Evolutionary conservation across 1,140 invertebrate genomes (phyloP), one percentile per base, ranked within the genome.

Genomic region (Heliconius hermathena): DNA sequence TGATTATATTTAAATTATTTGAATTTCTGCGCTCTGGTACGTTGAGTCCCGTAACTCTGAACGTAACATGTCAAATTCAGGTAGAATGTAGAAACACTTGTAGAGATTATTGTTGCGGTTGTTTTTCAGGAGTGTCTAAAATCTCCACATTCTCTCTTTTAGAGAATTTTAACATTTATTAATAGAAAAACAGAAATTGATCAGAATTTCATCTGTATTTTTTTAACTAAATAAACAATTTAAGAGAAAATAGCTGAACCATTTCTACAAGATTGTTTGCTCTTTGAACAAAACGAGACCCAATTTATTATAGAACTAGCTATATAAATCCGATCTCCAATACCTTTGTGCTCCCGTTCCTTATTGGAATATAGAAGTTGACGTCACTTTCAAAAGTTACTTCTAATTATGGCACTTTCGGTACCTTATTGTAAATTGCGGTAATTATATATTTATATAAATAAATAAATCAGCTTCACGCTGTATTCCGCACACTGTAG

Each of bases 211-310:
- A 9, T 9, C 6, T 66, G 22, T 66, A 66, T 66, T 26, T 66
- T 26, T 66, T 29, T n/a, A 60, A 26, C n/a, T 22, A 66, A 66
- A 22, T 26, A 66, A 66, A 66, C 60, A 66, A 66, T 26, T 66
- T 26, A 13, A 29, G 29, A 11, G 60, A 66, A 66, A 66, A 29
- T 66, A 66, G 8, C 9, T 66, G 9, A 26, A 66, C 60, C 60
- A 29, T 66, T 66, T 66, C 60, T 66, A 16, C 60, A 66, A 66
- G 22, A 22, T 66, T 66, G 60, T 66, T 66, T 26, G 60, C 60
- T 66, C 60, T 66, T 26, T 66, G 60, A 66, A 66, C 60, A 66
- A 66, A 66, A 66, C 60, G 60, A 66, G 60, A 66, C 60, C 60
- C 60, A 66, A 66, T 66, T 66, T 66, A 66, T 66, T 29, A 66